Conservation (phyloP, 2,113 vertebrate genomes). For the Tiliqua scincoides region DNA sequence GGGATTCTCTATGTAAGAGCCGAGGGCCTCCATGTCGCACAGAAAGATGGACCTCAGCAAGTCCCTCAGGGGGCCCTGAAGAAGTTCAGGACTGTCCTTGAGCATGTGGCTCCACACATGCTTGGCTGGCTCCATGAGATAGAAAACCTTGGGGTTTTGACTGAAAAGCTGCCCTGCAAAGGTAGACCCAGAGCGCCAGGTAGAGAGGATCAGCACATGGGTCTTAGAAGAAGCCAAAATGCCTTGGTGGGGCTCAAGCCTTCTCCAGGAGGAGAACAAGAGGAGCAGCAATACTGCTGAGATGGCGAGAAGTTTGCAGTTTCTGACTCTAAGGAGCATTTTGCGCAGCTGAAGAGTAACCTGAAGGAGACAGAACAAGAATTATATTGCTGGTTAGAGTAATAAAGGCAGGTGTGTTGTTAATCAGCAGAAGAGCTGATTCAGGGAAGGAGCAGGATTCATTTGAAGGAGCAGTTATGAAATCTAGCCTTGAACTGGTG, state of each 20-base stretch:
- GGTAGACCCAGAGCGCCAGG: slow-evolving; percentile 69
- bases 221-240: neutral
- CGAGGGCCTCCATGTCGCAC: neutral
- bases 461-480: too few species aligned
- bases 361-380: neutral
- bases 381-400: neutral
- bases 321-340: neutral
- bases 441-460: too few species aligned
- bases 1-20: neutral
- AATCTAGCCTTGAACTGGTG: too few species aligned
- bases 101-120: slow-evolving; percentile 45
- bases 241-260: neutral
- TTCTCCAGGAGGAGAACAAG: neutral
- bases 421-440: too few species aligned
- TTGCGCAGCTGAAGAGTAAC: neutral
- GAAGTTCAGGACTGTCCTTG: neutral
- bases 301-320: neutral
- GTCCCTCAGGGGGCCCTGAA: slow-evolving; percentile 7
- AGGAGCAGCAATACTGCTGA: neutral
- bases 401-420: neutral
- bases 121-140: slow-evolving; percentile 70
- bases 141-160: slow-evolving; percentile 72
- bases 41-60: slow-evolving; percentile 14
- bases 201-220: slow-evolving; percentile 63
- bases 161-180: slow-evolving; percentile 70